These are phyloP conservation scores for Perithous albicinctus DNA, from an alignment of 2,888 invertebrate species.

Conservation along the genomic window DNA sequence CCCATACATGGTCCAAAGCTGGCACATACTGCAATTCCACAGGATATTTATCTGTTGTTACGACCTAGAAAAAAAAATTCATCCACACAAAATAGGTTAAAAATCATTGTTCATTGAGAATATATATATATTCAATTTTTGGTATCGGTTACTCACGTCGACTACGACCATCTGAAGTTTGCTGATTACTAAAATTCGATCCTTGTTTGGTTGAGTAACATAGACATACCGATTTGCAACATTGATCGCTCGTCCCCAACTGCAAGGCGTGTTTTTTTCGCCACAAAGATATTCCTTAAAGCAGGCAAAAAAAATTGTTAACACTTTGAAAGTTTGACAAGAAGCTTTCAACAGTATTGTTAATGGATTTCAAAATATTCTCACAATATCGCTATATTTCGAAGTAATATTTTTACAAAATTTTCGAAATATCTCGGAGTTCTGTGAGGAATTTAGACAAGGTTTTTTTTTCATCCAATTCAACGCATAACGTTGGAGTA, in stretches of 20 bases:
- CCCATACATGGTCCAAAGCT: conserved; percentile 91
- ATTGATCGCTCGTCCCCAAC: conserved; percentile 90
- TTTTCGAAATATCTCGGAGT: too few species aligned
- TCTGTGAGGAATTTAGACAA: too few species aligned
- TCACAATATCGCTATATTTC: too few species aligned
- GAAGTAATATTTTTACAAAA: too few species aligned
- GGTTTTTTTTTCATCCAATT: too few species aligned
- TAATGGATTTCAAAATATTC: too few species aligned
- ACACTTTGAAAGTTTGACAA: too few species aligned
- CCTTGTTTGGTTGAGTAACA: conserved; percentile 89
- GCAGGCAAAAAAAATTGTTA: conserved; percentile 7
- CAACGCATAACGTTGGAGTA: background rate
- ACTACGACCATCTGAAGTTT: conserved; percentile 90
- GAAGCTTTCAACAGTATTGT: too few species aligned
- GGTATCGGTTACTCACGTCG: conserved; percentile 85
- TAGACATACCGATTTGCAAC: conserved; percentile 90
- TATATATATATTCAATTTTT: background rate
- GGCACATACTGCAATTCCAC: conserved; percentile 90
- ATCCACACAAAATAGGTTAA: background rate
- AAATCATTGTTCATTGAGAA: background rate
- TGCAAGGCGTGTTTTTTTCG: conserved; percentile 88
- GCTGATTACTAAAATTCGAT: conserved; percentile 90
- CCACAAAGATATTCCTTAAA: conserved; percentile 89
- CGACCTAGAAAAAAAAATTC: conserved; percentile 85
- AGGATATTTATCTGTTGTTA: conserved; percentile 90